A percentile compares a stretch with the other conserved stretches of the same genome.
Evolutionary conservation across 2,888 invertebrate genomes (phyloP).

Genomic region (Scaptomyza flava): DNA sequence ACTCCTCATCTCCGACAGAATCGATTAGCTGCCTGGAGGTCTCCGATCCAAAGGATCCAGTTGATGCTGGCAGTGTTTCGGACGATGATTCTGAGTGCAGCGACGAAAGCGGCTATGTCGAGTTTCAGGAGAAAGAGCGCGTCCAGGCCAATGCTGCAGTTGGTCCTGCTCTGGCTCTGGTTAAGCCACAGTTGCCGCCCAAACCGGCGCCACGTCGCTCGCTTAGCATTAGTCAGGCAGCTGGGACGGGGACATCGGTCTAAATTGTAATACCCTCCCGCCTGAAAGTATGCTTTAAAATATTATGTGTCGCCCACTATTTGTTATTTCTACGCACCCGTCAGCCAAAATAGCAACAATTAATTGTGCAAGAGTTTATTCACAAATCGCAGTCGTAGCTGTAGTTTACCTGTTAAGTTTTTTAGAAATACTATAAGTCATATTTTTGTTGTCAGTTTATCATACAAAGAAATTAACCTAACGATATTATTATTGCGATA

Average conservation of each 20-base stretch:
- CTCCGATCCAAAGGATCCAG: conserved; percentile 28
- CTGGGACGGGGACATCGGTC: conserved; percentile 60
- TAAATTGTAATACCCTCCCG: conserved; percentile 31
- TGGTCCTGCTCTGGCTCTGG: conserved; percentile 21
- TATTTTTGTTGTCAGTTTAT: conserved; percentile 68
- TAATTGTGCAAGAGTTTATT: conserved; percentile 65
- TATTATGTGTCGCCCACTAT: conserved; percentile 31
- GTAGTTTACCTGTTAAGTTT: conserved; percentile 45
- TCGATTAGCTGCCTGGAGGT: conserved; percentile 59
- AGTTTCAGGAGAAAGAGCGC: conserved; percentile 86
- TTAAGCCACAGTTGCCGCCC: conserved; percentile 62
- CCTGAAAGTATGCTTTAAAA: conserved; percentile 59
- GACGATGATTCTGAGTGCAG: conserved; percentile 91
- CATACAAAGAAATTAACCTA: conserved; percentile 61
- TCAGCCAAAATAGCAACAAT: conserved; percentile 24
- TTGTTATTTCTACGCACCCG: conserved; percentile 72
- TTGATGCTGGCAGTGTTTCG: conserved; percentile 30
- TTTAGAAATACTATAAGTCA: conserved; percentile 48
- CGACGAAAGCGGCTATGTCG: conserved; percentile 96
- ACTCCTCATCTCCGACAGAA: conserved; percentile 62
- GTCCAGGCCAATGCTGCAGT: conserved; percentile 30
- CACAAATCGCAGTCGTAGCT: conserved; percentile 56
- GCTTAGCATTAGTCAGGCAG: conserved; percentile 38
- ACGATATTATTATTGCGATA: conserved; percentile 62
- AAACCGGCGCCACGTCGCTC: conserved; percentile 79